Conservation (phyloP, 2,113 vertebrate species). For the Aspiorhynchus laticeps region DNA sequence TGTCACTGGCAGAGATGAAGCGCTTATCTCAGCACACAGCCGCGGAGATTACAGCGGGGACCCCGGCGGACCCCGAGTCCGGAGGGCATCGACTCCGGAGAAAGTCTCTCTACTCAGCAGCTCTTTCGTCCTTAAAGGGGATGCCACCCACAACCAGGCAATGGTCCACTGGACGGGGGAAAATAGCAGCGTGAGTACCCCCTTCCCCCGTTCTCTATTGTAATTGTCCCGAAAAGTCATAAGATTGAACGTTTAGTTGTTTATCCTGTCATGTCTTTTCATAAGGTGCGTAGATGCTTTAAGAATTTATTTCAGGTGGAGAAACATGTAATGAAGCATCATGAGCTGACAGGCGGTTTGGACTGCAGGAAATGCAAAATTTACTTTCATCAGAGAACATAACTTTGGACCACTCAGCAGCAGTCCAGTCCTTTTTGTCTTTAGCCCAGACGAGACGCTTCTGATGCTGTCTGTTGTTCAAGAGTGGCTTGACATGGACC, state of each 20-base stretch:
- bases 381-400: too few relatives aligned
- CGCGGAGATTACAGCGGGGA: slow-evolving; percentile 51
- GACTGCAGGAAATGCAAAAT: too few relatives aligned
- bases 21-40: slow-evolving; percentile 50
- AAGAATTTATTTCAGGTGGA: neutral
- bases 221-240: slow-evolving; percentile 24
- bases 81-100: slow-evolving; percentile 78
- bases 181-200: slow-evolving; percentile 95
- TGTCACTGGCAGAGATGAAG: slow-evolving; percentile 53
- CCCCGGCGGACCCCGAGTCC: slow-evolving; percentile 54
- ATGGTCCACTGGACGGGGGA: slow-evolving; percentile 99
- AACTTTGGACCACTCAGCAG: too few relatives aligned
- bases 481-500: too few relatives aligned
- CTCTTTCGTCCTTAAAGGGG: slow-evolving; percentile 95
- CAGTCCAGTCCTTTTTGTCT: too few relatives aligned
- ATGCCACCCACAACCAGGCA: slow-evolving; percentile 97
- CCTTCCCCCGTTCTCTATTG: neutral
- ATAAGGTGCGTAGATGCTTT: neutral
- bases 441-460: too few relatives aligned
- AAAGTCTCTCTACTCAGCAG: slow-evolving; percentile 89
- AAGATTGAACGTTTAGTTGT: neutral
- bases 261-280: neutral
- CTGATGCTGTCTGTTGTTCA: too few relatives aligned
- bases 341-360: too few relatives aligned
- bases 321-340: neutral